Conservation (phyloP, 64 coral and sea anemone species). For the Trachythela sp. region DNA sequence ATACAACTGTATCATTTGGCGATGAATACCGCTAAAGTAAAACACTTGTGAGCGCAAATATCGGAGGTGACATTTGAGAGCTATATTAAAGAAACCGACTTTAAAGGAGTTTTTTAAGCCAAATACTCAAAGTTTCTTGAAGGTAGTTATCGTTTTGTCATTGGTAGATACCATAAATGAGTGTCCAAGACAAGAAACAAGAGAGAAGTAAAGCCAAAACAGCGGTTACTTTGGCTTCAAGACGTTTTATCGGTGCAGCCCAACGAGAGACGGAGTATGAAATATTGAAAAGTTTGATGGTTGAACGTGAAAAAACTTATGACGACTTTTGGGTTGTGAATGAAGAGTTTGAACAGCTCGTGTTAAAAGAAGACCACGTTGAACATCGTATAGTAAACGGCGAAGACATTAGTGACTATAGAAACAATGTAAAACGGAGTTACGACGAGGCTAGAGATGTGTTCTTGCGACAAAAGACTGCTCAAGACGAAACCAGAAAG, state of each 20-base stretch:
- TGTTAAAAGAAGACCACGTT: conserved; percentile 29
- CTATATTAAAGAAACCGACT: too few species aligned
- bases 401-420: background rate
- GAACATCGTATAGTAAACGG: conserved; percentile 41
- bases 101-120: background rate
- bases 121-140: background rate
- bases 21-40: background rate
- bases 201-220: conserved; percentile 40
- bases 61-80: background rate
- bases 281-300: conserved; percentile 44
- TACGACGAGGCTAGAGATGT: background rate
- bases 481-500: background rate
- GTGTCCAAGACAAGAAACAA: conserved; percentile 17
- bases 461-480: background rate
- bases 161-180: background rate
- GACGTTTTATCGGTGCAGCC: conserved; percentile 17
- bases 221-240: conserved; percentile 41
- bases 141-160: background rate
- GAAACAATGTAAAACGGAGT: background rate
- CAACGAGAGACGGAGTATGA: conserved; percentile 39
- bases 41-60: background rate
- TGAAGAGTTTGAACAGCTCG: conserved; percentile 56
- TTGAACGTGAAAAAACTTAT: conserved; percentile 51
- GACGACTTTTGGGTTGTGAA: conserved; percentile 58
- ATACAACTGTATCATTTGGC: background rate